Evolutionary conservation across 2,113 vertebrate genomes (phyloP).

Genomic region (Synchiropus splendidus): DNA sequence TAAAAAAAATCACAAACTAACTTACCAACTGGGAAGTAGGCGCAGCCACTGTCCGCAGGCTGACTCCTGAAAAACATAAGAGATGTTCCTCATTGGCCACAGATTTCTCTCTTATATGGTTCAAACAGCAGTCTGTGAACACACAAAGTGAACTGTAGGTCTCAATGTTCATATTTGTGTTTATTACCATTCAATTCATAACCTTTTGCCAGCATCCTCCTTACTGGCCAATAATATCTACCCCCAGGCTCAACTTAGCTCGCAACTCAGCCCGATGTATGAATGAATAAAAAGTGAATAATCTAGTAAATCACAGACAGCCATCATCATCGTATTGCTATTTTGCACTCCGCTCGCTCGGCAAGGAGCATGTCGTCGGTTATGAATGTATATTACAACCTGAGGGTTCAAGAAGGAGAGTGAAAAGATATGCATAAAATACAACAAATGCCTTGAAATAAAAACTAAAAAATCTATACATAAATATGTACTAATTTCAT

Average conservation of each 20-base stretch:
- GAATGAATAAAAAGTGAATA: constrained; percentile 40
- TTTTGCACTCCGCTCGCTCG: constrained; percentile 34
- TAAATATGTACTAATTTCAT: too few species aligned
- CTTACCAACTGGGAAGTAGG: constrained; percentile 52
- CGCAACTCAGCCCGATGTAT: constrained; percentile 26
- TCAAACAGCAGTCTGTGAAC: constrained; percentile 26
- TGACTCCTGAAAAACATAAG: constrained; percentile 61
- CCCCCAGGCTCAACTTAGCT: constrained; percentile 36
- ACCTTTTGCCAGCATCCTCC: constrained; percentile 32
- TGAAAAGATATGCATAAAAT: constrained; percentile 26
- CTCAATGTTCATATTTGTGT: constrained; percentile 20
- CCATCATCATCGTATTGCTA: constrained; percentile 41
- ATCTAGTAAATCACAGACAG: constrained; percentile 36
- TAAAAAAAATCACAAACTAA: too few species aligned
- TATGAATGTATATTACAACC: constrained; percentile 48
- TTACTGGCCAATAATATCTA: constrained; percentile 47
- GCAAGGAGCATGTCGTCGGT: constrained; percentile 34
- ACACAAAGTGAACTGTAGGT: constrained; percentile 23
- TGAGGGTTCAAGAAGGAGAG: constrained; percentile 29
- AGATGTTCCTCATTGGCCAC: constrained; percentile 35
- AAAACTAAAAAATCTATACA: too few species aligned
- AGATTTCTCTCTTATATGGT: constrained; percentile 26
- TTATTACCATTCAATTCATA: constrained; percentile 41
- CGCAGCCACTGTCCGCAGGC: constrained; percentile 40
- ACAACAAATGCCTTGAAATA: constrained; percentile 11